These are phyloP conservation scores for Amyelois transitella DNA, from an alignment of 1,140 invertebrate genomes.

Conservation along the genomic window DNA sequence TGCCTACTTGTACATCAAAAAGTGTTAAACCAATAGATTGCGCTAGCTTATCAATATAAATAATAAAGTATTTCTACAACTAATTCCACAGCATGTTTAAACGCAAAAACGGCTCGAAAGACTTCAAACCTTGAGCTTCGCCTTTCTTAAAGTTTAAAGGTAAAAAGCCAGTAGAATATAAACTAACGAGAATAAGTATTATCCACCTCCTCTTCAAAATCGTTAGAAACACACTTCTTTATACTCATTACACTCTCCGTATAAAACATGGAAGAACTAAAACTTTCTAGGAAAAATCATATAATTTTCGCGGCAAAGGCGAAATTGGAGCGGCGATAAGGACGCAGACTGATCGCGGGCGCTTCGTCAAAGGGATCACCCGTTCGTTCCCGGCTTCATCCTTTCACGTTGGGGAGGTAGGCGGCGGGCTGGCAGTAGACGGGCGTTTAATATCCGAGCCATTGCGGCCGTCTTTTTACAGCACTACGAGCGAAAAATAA, in stretches of 20 bases:
- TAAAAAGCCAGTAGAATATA: too few species aligned
- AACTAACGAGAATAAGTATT: too few species aligned
- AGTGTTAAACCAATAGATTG: too few species aligned
- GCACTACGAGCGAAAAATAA: conserved; percentile 55
- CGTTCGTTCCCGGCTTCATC: conserved; percentile 41
- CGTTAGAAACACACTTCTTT: not conserved
- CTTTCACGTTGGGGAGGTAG: conserved; percentile 40
- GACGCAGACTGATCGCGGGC: conserved; percentile 46
- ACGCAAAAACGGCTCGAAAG: too few species aligned
- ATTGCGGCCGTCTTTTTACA: conserved; percentile 51
- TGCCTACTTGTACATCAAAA: too few species aligned
- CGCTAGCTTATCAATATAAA: too few species aligned
- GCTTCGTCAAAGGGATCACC: conserved; percentile 54
- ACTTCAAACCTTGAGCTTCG: too few species aligned
- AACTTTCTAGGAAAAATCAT: conserved; percentile 3
- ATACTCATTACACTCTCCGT: not conserved
- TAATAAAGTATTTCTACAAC: too few species aligned
- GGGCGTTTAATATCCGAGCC: conserved; percentile 62
- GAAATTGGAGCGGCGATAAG: conserved; percentile 40
- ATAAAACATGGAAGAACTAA: not conserved
- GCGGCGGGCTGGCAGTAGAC: conserved; percentile 1
- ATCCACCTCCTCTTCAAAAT: not conserved
- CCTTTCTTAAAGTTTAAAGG: too few species aligned
- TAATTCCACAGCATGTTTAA: too few species aligned
- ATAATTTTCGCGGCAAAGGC: conserved; percentile 19